Evolutionary conservation across 2,888 invertebrate species (phyloP), one percentile per base, ranked within the genome.

Genomic region (Aradus depressus): DNA sequence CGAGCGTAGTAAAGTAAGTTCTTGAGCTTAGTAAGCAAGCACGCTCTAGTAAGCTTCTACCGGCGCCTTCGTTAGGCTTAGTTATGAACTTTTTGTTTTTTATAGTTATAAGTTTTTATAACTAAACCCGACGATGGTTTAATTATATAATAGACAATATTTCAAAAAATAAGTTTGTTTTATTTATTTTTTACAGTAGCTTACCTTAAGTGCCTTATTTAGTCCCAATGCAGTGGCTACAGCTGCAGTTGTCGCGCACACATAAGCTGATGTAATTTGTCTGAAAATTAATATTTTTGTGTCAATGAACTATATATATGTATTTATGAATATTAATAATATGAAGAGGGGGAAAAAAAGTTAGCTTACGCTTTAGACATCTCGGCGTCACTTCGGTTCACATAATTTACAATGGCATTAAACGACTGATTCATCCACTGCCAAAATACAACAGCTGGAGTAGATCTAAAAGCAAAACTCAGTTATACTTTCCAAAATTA

Each of bases 401-500:
- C 93, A 68, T 96, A 98, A 73, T 98, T 98, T 47, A 99, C 98
- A 18, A 93, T 66, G 2, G 98, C 97, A 69, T 98, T 99, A 72
- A 97, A 98, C n/a, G 96, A 86, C 74, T 96, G 95, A 73, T 96
- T 96, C 62, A 83, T 71, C 93, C 93, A 96, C 67, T 96, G 98
- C 97, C 97, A 98, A 72, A 97, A 96, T 51, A 96, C 73, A 8
- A 93, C 92, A 3, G 90, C 89, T 2, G 85, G 79, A 4, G 86
- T 88, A 3, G 89, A 80, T 68, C 87, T 81, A 63, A 3, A 67
- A 60, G 58, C 58, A 39, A 57, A 43, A n/a, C 16, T 6, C 8
- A 21, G 10, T 16, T 6, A 10, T 10, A 10, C 23, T 8, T 6
- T 14, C 10, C 8, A 21, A 42, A 42, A 8, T 22, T n/a, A n/a